phyloP scores from a whole-genome alignment of 2,888 invertebrate species.

The Epistrophella euchroma region DNA sequence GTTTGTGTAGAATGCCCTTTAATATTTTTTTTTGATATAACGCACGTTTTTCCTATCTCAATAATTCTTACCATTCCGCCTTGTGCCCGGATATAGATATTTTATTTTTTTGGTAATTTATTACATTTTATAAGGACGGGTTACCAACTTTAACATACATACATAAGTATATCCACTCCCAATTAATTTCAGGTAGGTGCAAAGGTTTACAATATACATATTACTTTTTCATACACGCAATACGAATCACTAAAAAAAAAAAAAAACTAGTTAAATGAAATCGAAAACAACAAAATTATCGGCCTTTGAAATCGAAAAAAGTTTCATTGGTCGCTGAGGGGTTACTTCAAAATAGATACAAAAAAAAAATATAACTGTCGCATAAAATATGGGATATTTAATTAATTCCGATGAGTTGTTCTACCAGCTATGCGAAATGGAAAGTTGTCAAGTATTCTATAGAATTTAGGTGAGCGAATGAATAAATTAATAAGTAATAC shows the following conservation, averaged over 20 bases:
- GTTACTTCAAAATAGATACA: slow-evolving; percentile 28
- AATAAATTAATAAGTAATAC: slow-evolving; percentile 54
- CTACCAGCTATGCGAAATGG: slow-evolving; percentile 60
- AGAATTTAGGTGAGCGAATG: slow-evolving; percentile 58
- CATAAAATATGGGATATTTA: slow-evolving; percentile 49
- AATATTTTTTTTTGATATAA: too few species aligned
- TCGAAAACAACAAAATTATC: slow-evolving; percentile 14
- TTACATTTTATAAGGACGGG: too few species aligned
- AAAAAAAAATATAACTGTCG: slow-evolving; percentile 23
- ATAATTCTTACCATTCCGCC: too few species aligned
- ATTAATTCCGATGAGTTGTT: slow-evolving; percentile 61
- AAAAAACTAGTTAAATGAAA: slow-evolving; percentile 43
- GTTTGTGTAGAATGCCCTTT: too few species aligned
- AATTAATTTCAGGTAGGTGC: too few species aligned
- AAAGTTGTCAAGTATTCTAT: slow-evolving; percentile 46
- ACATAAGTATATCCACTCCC: too few species aligned
- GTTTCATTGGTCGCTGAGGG: background rate
- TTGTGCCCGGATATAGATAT: too few species aligned
- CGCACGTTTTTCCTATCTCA: too few species aligned
- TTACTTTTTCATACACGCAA: background rate
- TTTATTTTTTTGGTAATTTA: too few species aligned
- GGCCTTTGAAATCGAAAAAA: background rate
- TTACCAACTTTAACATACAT: too few species aligned
- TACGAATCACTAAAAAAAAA: background rate
- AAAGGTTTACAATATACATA: too few species aligned